Evolutionary conservation across 2,797 vertebrate species (phyloP), one percentile per base, ranked within the genome.

Genomic region (Ammospiza maritima): DNA sequence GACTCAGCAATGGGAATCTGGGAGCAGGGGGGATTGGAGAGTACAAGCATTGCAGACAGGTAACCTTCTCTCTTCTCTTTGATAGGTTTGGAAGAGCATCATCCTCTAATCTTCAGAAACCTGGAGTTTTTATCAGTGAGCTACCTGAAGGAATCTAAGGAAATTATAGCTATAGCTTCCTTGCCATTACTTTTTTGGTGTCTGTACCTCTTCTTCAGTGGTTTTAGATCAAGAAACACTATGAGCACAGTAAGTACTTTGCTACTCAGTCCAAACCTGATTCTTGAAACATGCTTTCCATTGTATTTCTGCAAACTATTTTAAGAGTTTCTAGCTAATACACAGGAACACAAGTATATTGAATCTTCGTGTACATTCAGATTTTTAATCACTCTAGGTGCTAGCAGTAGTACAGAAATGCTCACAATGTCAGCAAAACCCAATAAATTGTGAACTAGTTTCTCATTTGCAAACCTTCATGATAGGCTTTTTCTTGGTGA

Each of bases 171-270:
- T 75, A 16, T 32, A 10, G 8, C 51, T 88, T 81, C 58, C 50
- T 73, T 73, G 58, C 75, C 25, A 5, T 85, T 85, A 13, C 14
- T n/a, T 42, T 48, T 77, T 53, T 66, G 34, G 69, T 76, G 30
- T 69, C 79, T 53, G 38, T 83, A n/a, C 58, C 58, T 60, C 34
- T 78, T 67, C 61, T 64, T 81, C 66, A 42, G 18, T 74, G 60
- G 79, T 34, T 84, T 57, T 76, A 50, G 48, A n/a, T 57, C 86
- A 70, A 72, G 82, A 85, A 89, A 26, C 92, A 79, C 34, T 58
- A 98, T 98, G 98, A 98, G 97, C 66, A 94, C 97, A 77, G 97
- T 98, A 96, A 97, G 98, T 97, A 90, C 93, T 77, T 65, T 61
- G 15, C 40, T 80, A 6, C 22, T 64, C 23, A n/a, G 0, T 77